Base-by-base conservation (phyloP, 2,888 invertebrate species). In the Tetropium fuscum region DNA sequence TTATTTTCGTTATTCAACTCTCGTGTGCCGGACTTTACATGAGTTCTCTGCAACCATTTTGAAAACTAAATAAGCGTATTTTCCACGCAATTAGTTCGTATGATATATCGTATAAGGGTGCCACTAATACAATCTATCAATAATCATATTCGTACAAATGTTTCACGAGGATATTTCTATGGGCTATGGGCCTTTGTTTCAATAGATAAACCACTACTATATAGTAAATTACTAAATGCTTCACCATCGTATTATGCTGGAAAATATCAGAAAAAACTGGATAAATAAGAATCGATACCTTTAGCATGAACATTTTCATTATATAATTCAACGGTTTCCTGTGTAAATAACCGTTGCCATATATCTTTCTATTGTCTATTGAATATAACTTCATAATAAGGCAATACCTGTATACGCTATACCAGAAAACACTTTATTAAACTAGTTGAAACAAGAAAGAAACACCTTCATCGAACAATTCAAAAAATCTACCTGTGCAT, bases 401-500 rank as follows among this genome's bases (percentile, higher is more conserved):
- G 55, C 19, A 11, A 22, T 11, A 10, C 30, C 20, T 25, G 51
- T 36, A 40, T 27, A 4, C 25, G 34, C 22, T 49, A 48, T 60
- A 64, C 64, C 32, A 44, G 25, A 53, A 60, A 63, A 68, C 60
- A 61, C 58, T 64, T 60, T 53, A 68, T 60, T 61, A 59, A 53
- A 66, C 63, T 58, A 61, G 63, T 67, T 55, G 65, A 60, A 63
- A 63, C 65, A 63, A 65, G 65, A 65, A 65, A 67, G 65, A 65
- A 65, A 67, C 63, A 66, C 71, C 64, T 71, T 55, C 63, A 53
- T 66, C 53, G 51, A 68, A 69, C 66, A 69, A 71, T 70, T 68
- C 68, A 55, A 68, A 69, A 69, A 68, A 66, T 71, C 67, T 68
- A 71, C 69, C 71, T 71, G 69, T 63, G 38, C 49, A 53, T 32